These are phyloP conservation scores for Myocastor coypus DNA, from an alignment of 2,113 vertebrate species.

Conservation along the genomic window DNA sequence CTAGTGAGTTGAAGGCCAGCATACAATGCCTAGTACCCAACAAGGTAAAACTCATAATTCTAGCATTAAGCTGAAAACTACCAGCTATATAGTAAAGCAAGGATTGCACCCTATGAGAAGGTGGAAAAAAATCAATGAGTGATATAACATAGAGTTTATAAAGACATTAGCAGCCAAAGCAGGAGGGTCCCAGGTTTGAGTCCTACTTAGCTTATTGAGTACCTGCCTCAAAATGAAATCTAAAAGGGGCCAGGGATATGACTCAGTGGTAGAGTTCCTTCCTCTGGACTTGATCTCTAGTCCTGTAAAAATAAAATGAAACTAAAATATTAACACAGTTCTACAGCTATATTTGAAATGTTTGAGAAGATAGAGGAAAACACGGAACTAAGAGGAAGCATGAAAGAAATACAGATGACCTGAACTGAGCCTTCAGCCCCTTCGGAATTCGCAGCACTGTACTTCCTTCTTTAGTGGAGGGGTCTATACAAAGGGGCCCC, in stretches of 20 bases:
- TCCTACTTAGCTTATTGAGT: not conserved
- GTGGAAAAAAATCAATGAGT: not conserved
- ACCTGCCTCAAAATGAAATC: not conserved
- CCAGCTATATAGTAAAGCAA: not conserved
- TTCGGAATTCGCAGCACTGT: slow-evolving; percentile 21
- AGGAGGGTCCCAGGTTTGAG: not conserved
- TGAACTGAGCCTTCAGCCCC: not conserved
- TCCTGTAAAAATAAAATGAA: not conserved
- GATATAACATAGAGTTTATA: not conserved
- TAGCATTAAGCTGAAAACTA: not conserved
- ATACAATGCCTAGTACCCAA: not conserved
- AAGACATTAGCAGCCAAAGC: not conserved
- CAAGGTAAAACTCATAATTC: not conserved
- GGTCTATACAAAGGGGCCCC: not conserved
- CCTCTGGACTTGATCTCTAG: not conserved
- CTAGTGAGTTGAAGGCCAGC: not conserved
- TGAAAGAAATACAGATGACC: not conserved
- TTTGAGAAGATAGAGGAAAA: not conserved
- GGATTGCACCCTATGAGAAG: not conserved
- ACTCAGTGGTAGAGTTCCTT: not conserved
- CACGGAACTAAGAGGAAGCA: not conserved
- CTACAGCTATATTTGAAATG: not conserved
- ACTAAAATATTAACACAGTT: not conserved
- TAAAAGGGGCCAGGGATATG: not conserved
- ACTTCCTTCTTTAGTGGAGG: not conserved